Base-by-base conservation (phyloP, 1,140 invertebrate species). In the Antheraea mylitta region DNA sequence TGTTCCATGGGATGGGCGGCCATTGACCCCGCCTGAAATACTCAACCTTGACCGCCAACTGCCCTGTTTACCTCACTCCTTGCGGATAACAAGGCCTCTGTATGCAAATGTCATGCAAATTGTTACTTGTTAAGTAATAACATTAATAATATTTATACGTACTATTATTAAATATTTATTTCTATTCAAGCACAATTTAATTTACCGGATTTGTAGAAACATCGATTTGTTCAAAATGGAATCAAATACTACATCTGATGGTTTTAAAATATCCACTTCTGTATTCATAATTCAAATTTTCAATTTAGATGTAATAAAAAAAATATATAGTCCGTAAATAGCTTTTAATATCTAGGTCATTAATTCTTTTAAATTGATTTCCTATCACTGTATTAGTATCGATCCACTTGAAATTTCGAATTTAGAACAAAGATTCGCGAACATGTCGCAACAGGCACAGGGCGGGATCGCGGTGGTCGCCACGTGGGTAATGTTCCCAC, bases 1-100 rank as follows among this genome's bases (percentile, higher is more conserved):
- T 73, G 64, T 38, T 70, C 67, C 77, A 77, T 76, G 74, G 71
- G 73, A 71, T 61, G 68, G 62, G 71, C 74, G 82, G 77, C 61
- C 81, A 71, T 74, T 78, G 76, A 82, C 80, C 82, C 72, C 76
- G 78, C 74, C 83, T 81, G 83, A 86, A 87, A 87, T 85, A 87
- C 70, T 63, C 75, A 81, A 79, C 86, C 86, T 88, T 88, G 86
- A 88, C 86, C 86, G 80, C 70, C 64, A 76, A 70, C 62, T 69
- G 45, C 68, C 73, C 75, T 67, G 76, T 65, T 74, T 81, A 72
- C 69, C 69, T 68, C 66, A 22, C 72, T 77, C 67, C 36, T 38
- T 64, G 63, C 37, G 36, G 13, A 53, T 16, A 53, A 6, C 45
- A n/a, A 53, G 45, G 45, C 45, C 45, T 53, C 45, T 53, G 11